Conservation (phyloP, 2,113 vertebrate genomes). For the Penelope pileata region DNA sequence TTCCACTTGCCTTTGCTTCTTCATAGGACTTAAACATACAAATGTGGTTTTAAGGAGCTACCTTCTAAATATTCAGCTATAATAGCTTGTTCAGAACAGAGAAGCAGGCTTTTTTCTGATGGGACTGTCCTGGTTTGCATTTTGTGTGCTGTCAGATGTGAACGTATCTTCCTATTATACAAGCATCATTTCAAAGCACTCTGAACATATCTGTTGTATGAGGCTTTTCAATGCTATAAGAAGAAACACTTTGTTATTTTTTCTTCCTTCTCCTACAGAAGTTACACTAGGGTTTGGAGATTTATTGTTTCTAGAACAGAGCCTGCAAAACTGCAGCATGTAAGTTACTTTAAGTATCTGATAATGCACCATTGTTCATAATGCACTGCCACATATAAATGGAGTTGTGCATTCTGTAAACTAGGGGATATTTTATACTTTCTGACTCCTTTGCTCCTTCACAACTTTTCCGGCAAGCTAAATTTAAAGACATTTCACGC, state of each 20-base stretch:
- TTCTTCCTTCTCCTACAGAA: neutral
- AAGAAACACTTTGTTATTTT: conserved; percentile 11
- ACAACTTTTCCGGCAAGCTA: neutral
- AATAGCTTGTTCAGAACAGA: neutral
- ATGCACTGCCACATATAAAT: neutral
- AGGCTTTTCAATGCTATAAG: neutral
- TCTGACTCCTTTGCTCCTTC: neutral
- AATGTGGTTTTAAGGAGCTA: neutral
- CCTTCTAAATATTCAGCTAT: neutral
- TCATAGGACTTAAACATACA: neutral
- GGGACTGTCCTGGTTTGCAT: neutral
- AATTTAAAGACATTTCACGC: conserved; percentile 9
- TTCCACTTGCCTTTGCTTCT: neutral
- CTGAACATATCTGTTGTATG: neutral
- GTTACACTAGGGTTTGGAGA: neutral
- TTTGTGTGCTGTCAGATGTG: neutral
- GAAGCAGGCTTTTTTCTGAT: neutral
- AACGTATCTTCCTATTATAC: neutral
- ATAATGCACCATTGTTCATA: neutral
- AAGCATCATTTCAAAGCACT: conserved; percentile 19
- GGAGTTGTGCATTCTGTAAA: rapidly evolving
- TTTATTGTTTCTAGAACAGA: neutral
- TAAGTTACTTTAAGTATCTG: neutral
- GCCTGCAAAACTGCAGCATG: neutral
- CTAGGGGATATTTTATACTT: neutral